phyloP scores from a whole-genome alignment of 1,140 invertebrate genomes.

The Papilio glaucus region DNA sequence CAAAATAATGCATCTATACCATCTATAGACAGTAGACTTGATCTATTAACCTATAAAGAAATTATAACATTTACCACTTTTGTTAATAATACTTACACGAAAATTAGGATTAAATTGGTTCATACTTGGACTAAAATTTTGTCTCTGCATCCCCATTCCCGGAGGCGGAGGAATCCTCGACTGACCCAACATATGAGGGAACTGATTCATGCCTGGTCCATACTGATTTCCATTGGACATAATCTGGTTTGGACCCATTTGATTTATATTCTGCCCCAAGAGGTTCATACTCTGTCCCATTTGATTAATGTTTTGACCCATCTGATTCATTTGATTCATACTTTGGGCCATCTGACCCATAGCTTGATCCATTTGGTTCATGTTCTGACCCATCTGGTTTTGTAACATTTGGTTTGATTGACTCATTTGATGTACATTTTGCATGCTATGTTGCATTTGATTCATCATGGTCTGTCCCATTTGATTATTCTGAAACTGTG shows the following conservation, averaged over 20 bases:
- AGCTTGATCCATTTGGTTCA: constrained; percentile 50
- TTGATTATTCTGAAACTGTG: constrained; percentile 64
- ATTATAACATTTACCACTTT: too few species aligned
- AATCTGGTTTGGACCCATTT: constrained; percentile 60
- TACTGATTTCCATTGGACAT: constrained; percentile 60
- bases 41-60: too few species aligned
- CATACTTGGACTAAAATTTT: constrained; percentile 69
- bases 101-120: constrained; percentile 72
- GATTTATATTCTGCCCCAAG: constrained; percentile 53
- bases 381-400: constrained; percentile 51
- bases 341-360: constrained; percentile 49
- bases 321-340: constrained; percentile 52
- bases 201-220: constrained; percentile 58
- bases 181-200: constrained; percentile 66
- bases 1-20: too few species aligned
- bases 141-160: constrained; percentile 67
- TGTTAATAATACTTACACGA: constrained; percentile 67
- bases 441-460: constrained; percentile 51
- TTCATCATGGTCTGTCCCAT: constrained; percentile 57
- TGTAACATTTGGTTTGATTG: constrained; percentile 51
- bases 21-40: too few species aligned
- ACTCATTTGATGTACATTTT: constrained; percentile 55
- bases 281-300: constrained; percentile 54
- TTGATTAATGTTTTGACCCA: constrained; percentile 53
- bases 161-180: constrained; percentile 68